These are phyloP conservation scores for Linnaemya tessellans DNA, from an alignment of 2,888 invertebrate genomes.

Conservation along the genomic window DNA sequence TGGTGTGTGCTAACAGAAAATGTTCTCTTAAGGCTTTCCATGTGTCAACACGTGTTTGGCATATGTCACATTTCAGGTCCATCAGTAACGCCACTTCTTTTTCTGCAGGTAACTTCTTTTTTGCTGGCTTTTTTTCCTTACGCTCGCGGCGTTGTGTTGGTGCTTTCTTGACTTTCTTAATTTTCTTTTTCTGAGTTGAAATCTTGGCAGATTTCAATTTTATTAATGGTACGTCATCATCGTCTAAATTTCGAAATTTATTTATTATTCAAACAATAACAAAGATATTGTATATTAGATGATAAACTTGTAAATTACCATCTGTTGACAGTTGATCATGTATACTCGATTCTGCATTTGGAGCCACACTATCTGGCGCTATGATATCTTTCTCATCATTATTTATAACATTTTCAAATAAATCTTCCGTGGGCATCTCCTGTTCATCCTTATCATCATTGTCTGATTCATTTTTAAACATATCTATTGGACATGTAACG, in stretches of 20 bases:
- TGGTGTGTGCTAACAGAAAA: constrained; percentile 77
- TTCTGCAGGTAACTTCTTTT: constrained; percentile 50
- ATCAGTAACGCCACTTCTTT: constrained; percentile 70
- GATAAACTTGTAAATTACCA: constrained; percentile 37
- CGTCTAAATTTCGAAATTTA: neutral
- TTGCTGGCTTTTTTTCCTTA: constrained; percentile 50
- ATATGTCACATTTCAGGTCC: constrained; percentile 79
- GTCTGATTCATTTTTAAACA: constrained; percentile 62
- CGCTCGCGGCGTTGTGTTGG: constrained; percentile 11
- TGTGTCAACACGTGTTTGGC: constrained; percentile 76
- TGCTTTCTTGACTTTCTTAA: constrained; percentile 47
- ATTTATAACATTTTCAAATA: constrained; percentile 35
- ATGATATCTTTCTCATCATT: constrained; percentile 63
- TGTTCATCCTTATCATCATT: constrained; percentile 63
- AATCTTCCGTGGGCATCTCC: constrained; percentile 57
- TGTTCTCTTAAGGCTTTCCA: constrained; percentile 77
- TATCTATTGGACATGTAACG: constrained; percentile 51
- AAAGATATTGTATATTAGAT: too few relatives aligned
- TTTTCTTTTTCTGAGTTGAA: constrained; percentile 45
- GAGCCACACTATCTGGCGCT: constrained; percentile 43
- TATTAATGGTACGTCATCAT: constrained; percentile 68
- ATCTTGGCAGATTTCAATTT: constrained; percentile 54
- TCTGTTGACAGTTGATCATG: constrained; percentile 50
- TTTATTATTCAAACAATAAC: neutral
- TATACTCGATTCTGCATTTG: constrained; percentile 28